Percentiles rank a stretch among this genome's conserved stretches.
Evolutionary conservation across 2,888 invertebrate genomes (phyloP).

Genomic region (Apeira syringaria): DNA sequence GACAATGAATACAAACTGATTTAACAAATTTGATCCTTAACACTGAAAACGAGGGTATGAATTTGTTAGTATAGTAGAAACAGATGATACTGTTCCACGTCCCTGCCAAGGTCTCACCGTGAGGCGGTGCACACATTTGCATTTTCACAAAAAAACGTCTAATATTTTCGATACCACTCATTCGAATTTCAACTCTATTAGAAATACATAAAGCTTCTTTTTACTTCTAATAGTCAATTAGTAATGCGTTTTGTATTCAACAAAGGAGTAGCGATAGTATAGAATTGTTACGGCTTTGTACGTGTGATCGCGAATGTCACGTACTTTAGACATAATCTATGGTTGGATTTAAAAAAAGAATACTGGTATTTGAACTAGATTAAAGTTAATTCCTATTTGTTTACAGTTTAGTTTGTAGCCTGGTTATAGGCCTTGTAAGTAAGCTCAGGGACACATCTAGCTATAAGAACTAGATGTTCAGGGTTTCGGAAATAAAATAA

Average conservation of each 20-base stretch:
- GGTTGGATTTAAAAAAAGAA: constrained; percentile 53
- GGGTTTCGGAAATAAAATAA: too few species aligned
- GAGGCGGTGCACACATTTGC: constrained; percentile 65
- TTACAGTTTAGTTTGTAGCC: too few species aligned
- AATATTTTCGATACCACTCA: constrained; percentile 31
- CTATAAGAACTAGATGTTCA: too few species aligned
- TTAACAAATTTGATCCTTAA: constrained; percentile 31
- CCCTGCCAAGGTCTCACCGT: constrained; percentile 66
- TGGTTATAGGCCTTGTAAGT: too few species aligned
- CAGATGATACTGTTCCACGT: constrained; percentile 70
- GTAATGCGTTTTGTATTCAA: constrained; percentile 37
- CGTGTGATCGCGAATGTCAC: constrained; percentile 68
- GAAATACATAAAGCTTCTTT: constrained; percentile 21
- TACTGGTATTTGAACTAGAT: too few species aligned
- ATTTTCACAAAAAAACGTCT: constrained; percentile 42
- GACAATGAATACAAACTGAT: constrained; percentile 26
- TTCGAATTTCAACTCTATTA: constrained; percentile 32
- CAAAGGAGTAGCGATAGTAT: constrained; percentile 62
- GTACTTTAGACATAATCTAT: constrained; percentile 52
- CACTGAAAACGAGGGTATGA: constrained; percentile 13
- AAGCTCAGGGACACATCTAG: too few species aligned
- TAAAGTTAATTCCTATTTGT: too few species aligned
- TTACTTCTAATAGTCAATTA: constrained; percentile 15
- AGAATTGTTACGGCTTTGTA: constrained; percentile 59
- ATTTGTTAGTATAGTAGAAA: constrained; percentile 29